Evolutionary conservation across 2,113 vertebrate genomes (phyloP).

Genomic region (Epinephelus moara): DNA sequence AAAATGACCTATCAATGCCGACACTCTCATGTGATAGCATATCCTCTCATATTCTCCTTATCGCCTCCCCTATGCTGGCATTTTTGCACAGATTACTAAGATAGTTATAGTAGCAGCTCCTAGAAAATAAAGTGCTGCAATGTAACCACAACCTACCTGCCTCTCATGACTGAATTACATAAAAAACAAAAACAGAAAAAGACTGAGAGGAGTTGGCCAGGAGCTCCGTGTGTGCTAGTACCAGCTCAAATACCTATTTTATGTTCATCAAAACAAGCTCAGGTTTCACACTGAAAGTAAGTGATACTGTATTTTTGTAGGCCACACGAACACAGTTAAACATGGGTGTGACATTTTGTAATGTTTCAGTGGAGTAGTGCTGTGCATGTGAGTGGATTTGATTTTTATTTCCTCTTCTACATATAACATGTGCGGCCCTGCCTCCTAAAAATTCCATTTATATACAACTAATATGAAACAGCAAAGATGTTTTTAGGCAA

Average conservation of each 20-base stretch:
- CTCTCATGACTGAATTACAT: not conserved
- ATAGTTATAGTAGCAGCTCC: not conserved
- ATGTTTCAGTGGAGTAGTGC: not conserved
- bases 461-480: too few species aligned
- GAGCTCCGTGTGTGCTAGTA: not conserved
- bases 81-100: conserved; percentile 16
- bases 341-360: not conserved
- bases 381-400: not conserved
- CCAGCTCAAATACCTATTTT: conserved; percentile 30
- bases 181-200: conserved; percentile 14
- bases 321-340: conserved; percentile 22
- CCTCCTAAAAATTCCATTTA: too few species aligned
- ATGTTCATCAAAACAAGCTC: conserved; percentile 52
- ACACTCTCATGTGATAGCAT: not conserved
- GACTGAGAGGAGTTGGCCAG: not conserved
- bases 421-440: not conserved
- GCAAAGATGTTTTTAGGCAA: too few species aligned
- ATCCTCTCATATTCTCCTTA: conserved; percentile 15
- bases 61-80: not conserved
- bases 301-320: conserved; percentile 8
- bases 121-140: not conserved
- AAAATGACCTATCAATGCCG: not conserved
- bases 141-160: not conserved
- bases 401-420: not conserved
- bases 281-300: conserved; percentile 38